Base-by-base conservation (phyloP, 2,888 invertebrate genomes). In the Rhabditoides inermis region DNA sequence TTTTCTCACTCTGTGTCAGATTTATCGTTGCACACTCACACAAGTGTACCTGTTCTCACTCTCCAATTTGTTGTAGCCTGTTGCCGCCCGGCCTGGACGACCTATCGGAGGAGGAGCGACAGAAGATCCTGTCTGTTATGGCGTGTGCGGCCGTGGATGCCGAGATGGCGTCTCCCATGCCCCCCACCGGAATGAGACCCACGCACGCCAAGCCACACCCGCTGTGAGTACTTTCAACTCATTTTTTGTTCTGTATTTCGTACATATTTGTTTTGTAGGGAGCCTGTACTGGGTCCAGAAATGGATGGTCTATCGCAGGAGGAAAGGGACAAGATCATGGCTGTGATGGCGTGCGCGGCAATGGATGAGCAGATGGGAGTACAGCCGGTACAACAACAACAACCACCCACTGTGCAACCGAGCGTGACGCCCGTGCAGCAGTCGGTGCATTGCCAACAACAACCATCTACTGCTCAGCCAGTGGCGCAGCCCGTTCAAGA, bases 321-420 rank as follows among this genome's bases (percentile, higher is more conserved):
- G 62, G 84, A 84, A 70, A 77, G 82, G 46, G 79, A 81, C 52
- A 80, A 82, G 74, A 84, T 84, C 48, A 80, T 82, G 62, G 80
- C 81, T 57, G 84, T 84, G n/a, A 83, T 84, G 81, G 81, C 81
- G 42, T 79, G 83, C 66, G 84, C 84, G 39, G 81, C 82, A 60
- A 68, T 79, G 63, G 58, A 63, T 48, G 56, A n/a, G n/a, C n/a
- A n/a, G n/a, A n/a, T n/a, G n/a, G n/a, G n/a, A n/a, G n/a, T n/a
- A n/a, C n/a, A n/a, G n/a, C n/a, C n/a, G n/a, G n/a, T n/a, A n/a
- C n/a, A n/a, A n/a, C n/a, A n/a, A n/a, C n/a, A n/a, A n/a, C n/a
- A n/a, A n/a, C n/a, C n/a, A n/a, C n/a, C n/a, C n/a, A n/a, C n/a
- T n/a, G n/a, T n/a, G n/a, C n/a, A n/a, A n/a, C n/a, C n/a, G n/a